Base-by-base conservation (phyloP, 2,888 invertebrate genomes). In the Drosophila anomalata region DNA sequence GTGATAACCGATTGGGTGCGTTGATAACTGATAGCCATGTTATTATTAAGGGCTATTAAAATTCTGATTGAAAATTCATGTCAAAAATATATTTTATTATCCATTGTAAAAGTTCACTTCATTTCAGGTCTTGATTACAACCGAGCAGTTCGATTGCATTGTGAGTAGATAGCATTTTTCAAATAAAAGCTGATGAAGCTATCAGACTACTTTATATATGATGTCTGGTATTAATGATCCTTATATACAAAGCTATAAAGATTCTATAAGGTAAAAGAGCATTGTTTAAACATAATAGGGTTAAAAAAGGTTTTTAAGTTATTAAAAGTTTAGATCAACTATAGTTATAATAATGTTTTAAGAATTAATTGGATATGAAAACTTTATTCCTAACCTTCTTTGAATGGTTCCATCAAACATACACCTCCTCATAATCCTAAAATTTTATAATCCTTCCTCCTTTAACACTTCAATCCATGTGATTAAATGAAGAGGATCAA, bases 21-120 rank as follows among this genome's bases (percentile, higher is more conserved):
- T 73, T 88, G 89, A 85, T 84, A 84, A 73, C 78, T 87, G 87
- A 90, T 90, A 90, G 90, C 81, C 85, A 88, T 90, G 89, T 88
- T 89, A 89, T 90, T 89, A 90, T 90, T 89, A 88, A 89, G 84
- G 85, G 87, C 82, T 86, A 90, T 90, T 91, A 91, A 90, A 90
- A 90, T 91, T 91, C 90, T 91, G 90, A 91, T 91, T 91, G 91
- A 91, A 91, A 91, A 90, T 89, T 87, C 83, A 78, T 90, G 90
- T 90, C 90, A 90, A 90, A 90, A 88, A 85, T 84, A 88, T 89
- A 79, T 87, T 90, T 90, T 90, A 90, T 89, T 76, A 69, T 60
- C 61, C 53, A 55, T 80, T 80, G 75, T 87, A 87, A 89, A 89
- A 79, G 65, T 73, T 78, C 79, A 83, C 77, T 84, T 87, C 60